These are phyloP conservation scores for Phanerotoma sp. DNA, from an alignment of 2,888 invertebrate species.

Conservation along the genomic window DNA sequence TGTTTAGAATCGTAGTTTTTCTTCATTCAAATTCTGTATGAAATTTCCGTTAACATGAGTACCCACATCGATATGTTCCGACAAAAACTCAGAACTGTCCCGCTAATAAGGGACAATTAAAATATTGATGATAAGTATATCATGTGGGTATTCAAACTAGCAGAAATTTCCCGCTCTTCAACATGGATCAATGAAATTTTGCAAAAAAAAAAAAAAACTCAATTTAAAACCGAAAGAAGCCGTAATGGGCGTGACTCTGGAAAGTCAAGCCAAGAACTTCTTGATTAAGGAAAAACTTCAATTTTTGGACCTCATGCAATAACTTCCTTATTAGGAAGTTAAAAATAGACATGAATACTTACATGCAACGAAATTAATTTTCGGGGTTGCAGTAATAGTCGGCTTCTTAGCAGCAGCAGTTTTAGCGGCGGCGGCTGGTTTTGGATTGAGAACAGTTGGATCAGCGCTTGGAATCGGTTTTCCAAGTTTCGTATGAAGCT, in stretches of 20 bases:
- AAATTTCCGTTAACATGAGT: neutral
- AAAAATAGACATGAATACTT: conserved; percentile 37
- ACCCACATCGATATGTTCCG: neutral
- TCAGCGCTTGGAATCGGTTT: conserved; percentile 97
- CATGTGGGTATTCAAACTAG: too few species aligned
- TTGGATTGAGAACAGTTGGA: conserved; percentile 76
- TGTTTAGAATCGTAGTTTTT: too few species aligned
- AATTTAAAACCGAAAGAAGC: too few species aligned
- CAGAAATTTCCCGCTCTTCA: too few species aligned
- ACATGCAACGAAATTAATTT: conserved; percentile 82
- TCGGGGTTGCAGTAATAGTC: conserved; percentile 68
- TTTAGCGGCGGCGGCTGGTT: conserved; percentile 53
- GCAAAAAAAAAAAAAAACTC: neutral
- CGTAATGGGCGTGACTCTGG: too few species aligned
- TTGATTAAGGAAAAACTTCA: too few species aligned
- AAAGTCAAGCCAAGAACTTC: too few species aligned
- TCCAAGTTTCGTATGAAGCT: conserved; percentile 94
- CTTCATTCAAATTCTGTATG: too few species aligned
- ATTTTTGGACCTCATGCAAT: too few species aligned
- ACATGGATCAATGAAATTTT: neutral
- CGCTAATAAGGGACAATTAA: too few species aligned
- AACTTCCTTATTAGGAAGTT: too few species aligned
- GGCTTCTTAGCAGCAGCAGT: conserved; percentile 48
- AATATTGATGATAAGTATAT: neutral
- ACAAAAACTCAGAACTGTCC: neutral